These are phyloP conservation scores for Dunckerocampus dactyliophorus DNA, from an alignment of 2,113 vertebrate genomes.

Conservation along the genomic window DNA sequence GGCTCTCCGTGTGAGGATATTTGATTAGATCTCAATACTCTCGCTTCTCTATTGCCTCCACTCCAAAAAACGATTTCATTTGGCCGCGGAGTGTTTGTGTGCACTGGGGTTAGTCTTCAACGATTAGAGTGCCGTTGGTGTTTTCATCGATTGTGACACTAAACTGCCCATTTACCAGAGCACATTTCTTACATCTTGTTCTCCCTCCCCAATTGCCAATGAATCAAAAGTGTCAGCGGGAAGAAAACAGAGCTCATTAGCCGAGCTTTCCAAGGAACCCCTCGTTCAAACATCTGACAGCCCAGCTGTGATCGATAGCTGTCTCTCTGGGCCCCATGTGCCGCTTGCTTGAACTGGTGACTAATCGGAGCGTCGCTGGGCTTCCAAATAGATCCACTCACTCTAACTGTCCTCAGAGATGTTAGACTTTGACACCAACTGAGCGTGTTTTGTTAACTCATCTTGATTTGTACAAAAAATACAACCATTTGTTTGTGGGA, in stretches of 20 bases:
- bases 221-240: constrained; percentile 57
- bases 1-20: constrained; percentile 36
- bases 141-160: constrained; percentile 63
- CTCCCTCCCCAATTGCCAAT: constrained; percentile 31
- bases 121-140: constrained; percentile 28
- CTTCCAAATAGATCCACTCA: constrained; percentile 46
- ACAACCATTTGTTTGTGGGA: background rate
- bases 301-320: constrained; percentile 58
- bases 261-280: constrained; percentile 49
- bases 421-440: constrained; percentile 34
- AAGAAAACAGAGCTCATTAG: constrained; percentile 55
- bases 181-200: constrained; percentile 39
- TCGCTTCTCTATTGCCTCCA: constrained; percentile 33
- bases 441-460: constrained; percentile 38
- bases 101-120: constrained; percentile 14
- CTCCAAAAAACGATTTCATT: constrained; percentile 43
- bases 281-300: constrained; percentile 55
- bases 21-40: constrained; percentile 53
- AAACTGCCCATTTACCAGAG: constrained; percentile 54
- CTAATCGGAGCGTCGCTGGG: constrained; percentile 37
- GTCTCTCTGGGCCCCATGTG: constrained; percentile 41
- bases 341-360: constrained; percentile 31
- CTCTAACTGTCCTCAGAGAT: constrained; percentile 7
- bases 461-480: constrained; percentile 9
- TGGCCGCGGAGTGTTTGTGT: constrained; percentile 3